phyloP scores from a whole-genome alignment of 2,113 vertebrate genomes.

The Campylorhamphus procurvoides region DNA sequence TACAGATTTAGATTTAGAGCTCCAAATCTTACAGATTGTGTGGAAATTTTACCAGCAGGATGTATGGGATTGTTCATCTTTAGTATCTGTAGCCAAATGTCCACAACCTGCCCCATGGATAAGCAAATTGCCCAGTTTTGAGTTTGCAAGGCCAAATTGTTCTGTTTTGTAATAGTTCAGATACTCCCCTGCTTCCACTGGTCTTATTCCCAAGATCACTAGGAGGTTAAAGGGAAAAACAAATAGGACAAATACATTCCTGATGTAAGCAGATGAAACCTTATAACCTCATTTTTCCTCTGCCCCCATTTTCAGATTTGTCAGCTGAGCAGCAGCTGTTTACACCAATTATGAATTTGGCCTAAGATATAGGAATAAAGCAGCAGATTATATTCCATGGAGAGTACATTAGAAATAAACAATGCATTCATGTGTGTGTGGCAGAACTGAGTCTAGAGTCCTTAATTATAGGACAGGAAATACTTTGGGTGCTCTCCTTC shows the following conservation, averaged over 20 bases:
- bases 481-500: constrained; percentile 50
- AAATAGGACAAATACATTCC: constrained; percentile 37
- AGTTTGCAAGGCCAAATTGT: not conserved
- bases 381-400: constrained; percentile 16
- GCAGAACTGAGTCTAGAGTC: constrained; percentile 25
- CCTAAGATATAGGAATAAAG: constrained; percentile 54
- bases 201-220: not conserved
- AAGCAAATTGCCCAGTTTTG: not conserved
- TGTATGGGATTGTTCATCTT: not conserved
- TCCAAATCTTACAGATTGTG: not conserved
- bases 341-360: constrained; percentile 56
- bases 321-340: constrained; percentile 49
- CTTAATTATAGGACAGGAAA: constrained; percentile 71
- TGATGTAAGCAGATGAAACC: constrained; percentile 42
- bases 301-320: constrained; percentile 12
- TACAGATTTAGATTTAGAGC: not conserved
- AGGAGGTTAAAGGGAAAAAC: not conserved
- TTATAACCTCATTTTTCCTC: constrained; percentile 38
- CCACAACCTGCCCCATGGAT: not conserved
- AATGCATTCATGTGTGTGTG: constrained; percentile 7
- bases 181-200: not conserved
- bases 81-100: not conserved
- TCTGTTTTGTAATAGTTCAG: not conserved
- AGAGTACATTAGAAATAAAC: constrained; percentile 66
- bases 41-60: not conserved